A percentile compares a stretch with the other conserved stretches of the same genome.
phyloP scores from a whole-genome alignment of 64 coral and sea anemone genomes.

The Stylophora pistillata region DNA sequence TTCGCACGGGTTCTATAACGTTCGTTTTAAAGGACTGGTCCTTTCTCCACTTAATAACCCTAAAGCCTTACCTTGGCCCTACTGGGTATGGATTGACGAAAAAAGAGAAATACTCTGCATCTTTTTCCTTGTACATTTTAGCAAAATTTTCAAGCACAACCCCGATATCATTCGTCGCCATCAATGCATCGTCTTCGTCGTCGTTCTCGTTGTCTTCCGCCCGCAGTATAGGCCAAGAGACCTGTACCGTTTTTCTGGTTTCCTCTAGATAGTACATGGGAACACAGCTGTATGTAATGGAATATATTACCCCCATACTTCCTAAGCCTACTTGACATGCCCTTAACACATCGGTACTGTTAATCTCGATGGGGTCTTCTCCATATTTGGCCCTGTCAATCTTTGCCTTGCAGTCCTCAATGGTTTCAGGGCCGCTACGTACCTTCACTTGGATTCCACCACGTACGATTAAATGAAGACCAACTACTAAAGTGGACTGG shows the following conservation, averaged over 20 bases:
- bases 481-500: slow-evolving; percentile 61
- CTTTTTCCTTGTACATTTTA: slow-evolving; percentile 20
- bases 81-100: slow-evolving; percentile 76
- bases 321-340: slow-evolving; percentile 55
- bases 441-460: slow-evolving; percentile 59
- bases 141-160: slow-evolving; percentile 6
- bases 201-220: too few relatives aligned
- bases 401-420: slow-evolving; percentile 39
- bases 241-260: slow-evolving; percentile 1
- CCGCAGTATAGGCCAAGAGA: slow-evolving; percentile 16
- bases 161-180: too few relatives aligned
- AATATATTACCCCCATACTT: slow-evolving; percentile 44
- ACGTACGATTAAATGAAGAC: slow-evolving; percentile 39
- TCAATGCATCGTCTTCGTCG: too few relatives aligned
- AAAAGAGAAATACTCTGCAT: slow-evolving; percentile 67
- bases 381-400: slow-evolving; percentile 33
- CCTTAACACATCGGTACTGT: slow-evolving; percentile 36
- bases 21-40: too few relatives aligned
- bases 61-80: neutral
- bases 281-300: slow-evolving; percentile 66
- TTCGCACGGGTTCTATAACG: too few relatives aligned
- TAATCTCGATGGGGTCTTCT: slow-evolving; percentile 35
- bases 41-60: neutral
- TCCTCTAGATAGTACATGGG: slow-evolving; percentile 68
- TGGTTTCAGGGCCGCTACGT: slow-evolving; percentile 19